Conservation (phyloP, 2,888 invertebrate species). For the Scaptomyza polygonia region DNA sequence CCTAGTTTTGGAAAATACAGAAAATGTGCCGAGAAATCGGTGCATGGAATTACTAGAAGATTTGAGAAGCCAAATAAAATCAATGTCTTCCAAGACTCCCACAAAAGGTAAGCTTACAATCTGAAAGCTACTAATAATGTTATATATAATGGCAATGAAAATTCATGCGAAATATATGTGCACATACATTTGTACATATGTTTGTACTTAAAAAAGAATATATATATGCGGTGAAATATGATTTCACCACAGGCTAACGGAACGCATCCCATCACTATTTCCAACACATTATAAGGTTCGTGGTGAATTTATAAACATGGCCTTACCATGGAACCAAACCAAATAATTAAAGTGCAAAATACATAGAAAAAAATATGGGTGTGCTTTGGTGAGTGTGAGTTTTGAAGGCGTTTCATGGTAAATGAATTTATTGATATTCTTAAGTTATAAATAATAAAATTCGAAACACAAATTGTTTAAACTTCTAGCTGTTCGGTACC, state of each 20-base stretch:
- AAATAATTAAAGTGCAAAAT: not conserved
- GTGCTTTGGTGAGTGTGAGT: not conserved
- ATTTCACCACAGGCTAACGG: not conserved
- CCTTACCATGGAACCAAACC: not conserved
- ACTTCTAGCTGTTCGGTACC: no score
- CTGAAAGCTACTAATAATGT: not conserved
- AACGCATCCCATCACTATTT: not conserved
- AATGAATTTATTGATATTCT: no score
- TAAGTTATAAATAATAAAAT: no score
- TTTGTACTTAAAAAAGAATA: no score
- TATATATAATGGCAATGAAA: no score
- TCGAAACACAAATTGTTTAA: no score
- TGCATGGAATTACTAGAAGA: slow-evolving; percentile 1
- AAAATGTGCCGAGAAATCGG: not conserved
- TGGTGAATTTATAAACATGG: slow-evolving; percentile 9
- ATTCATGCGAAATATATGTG: no score
- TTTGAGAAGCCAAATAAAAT: not conserved
- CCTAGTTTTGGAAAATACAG: not conserved
- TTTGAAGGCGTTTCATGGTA: not conserved
- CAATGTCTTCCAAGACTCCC: not conserved
- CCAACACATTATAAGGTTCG: slow-evolving; percentile 42
- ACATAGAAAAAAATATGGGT: not conserved
- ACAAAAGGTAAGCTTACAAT: not conserved
- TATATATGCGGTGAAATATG: not conserved
- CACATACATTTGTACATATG: no score